Conservation (phyloP, 2,113 vertebrate genomes). For the Desmodus rotundus region DNA sequence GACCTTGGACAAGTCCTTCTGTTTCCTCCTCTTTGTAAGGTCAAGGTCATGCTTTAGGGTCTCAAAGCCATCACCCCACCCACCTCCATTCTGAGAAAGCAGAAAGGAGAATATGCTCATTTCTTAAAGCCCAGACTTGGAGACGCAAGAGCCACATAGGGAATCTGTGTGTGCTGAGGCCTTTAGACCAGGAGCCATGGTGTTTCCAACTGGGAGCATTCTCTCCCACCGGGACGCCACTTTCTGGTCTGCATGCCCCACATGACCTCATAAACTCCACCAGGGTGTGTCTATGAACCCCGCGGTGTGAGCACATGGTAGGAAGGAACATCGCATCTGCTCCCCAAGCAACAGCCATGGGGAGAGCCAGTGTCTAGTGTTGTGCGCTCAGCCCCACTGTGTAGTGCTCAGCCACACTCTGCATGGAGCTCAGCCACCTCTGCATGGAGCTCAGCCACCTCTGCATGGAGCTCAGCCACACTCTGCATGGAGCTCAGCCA, state of each 20-base stretch:
- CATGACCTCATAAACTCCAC: background rate
- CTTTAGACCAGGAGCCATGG: background rate
- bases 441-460: too few species aligned
- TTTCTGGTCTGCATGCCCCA: background rate
- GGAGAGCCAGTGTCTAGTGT: too few species aligned
- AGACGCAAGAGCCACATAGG: background rate
- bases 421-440: too few species aligned
- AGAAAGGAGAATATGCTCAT: rapidly evolving
- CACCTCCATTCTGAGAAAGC: background rate
- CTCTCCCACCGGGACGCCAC: background rate
- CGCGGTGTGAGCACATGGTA: rapidly evolving
- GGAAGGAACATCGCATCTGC: rapidly evolving
- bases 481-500: too few species aligned
- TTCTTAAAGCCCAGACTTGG: background rate
- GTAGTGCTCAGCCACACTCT: background rate
- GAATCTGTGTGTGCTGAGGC: background rate
- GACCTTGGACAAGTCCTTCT: background rate
- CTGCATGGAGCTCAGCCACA: too few species aligned
- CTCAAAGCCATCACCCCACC: background rate
- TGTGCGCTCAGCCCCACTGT: rapidly evolving
- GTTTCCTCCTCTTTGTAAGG: background rate
- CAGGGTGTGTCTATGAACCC: rapidly evolving
- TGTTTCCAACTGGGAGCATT: background rate
- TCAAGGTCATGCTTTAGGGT: background rate
- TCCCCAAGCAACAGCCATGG: background rate